Evolutionary conservation across 2,888 invertebrate species (phyloP).

Genomic region (Kuschelorhynchus macadamiae): DNA sequence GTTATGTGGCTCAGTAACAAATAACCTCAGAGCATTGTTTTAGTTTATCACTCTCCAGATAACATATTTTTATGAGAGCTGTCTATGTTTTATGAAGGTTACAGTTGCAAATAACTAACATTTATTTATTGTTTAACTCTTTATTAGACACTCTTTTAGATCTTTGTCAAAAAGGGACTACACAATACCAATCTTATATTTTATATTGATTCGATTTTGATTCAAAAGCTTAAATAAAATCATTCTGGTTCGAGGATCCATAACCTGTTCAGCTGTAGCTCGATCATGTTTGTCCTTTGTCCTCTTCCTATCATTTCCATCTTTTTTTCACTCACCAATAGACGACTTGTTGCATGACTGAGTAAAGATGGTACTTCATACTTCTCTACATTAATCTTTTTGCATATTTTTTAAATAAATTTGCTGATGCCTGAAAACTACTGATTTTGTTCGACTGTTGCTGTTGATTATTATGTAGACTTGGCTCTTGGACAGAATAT

Average conservation of each 20-base stretch:
- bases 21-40: too few species aligned
- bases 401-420: slow-evolving; percentile 82
- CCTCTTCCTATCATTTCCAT: slow-evolving; percentile 79
- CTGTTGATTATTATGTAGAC: slow-evolving; percentile 58
- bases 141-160: too few species aligned
- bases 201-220: slow-evolving; percentile 86
- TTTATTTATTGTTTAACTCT: too few species aligned
- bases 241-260: slow-evolving; percentile 96
- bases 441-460: slow-evolving; percentile 58
- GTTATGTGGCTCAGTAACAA: too few species aligned
- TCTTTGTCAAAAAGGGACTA: too few species aligned
- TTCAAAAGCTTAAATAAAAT: slow-evolving; percentile 95
- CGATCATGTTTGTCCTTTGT: slow-evolving; percentile 94
- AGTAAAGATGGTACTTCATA: slow-evolving; percentile 79
- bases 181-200: too few species aligned
- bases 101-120: too few species aligned
- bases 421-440: slow-evolving; percentile 83
- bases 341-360: slow-evolving; percentile 78
- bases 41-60: too few species aligned
- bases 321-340: slow-evolving; percentile 80
- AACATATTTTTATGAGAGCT: too few species aligned
- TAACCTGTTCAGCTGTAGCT: slow-evolving; percentile 96
- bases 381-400: slow-evolving; percentile 89
- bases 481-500: slow-evolving; percentile 13
- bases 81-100: too few species aligned